Percentiles rank a stretch among this genome's conserved stretches.
Conservation (phyloP, 2,797 vertebrate species). For the Manis javanica region DNA sequence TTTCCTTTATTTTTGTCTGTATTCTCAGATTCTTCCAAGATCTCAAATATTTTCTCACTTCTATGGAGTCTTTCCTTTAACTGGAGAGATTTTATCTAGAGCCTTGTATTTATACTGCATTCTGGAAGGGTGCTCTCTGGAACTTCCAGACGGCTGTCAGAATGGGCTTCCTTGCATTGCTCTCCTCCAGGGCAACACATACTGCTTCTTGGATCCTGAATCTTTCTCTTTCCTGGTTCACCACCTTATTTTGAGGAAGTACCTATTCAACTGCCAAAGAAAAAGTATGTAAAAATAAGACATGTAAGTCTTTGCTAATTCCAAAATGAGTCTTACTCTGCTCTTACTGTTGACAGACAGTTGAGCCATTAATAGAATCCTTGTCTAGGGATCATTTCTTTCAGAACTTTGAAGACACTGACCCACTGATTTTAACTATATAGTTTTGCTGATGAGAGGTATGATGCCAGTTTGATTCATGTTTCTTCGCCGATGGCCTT, state of each 20-base stretch:
- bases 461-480: neutral
- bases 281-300: neutral
- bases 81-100: neutral
- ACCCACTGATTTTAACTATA: neutral
- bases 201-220: neutral
- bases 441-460: neutral
- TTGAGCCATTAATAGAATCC: neutral
- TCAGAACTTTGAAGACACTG: neutral
- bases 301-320: neutral
- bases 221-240: constrained; percentile 25
- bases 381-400: neutral
- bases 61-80: neutral
- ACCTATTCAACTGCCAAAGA: neutral
- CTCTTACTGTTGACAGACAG: neutral
- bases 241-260: neutral
- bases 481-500: neutral
- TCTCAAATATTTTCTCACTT: neutral
- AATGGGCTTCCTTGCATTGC: neutral
- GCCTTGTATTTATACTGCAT: neutral
- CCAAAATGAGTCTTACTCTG: neutral
- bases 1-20: neutral
- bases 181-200: neutral
- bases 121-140: neutral
- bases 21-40: neutral
- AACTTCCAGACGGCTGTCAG: neutral